These are phyloP conservation scores for Drosophila parthenogenetica DNA, from an alignment of 2,888 invertebrate genomes.

Conservation along the genomic window DNA sequence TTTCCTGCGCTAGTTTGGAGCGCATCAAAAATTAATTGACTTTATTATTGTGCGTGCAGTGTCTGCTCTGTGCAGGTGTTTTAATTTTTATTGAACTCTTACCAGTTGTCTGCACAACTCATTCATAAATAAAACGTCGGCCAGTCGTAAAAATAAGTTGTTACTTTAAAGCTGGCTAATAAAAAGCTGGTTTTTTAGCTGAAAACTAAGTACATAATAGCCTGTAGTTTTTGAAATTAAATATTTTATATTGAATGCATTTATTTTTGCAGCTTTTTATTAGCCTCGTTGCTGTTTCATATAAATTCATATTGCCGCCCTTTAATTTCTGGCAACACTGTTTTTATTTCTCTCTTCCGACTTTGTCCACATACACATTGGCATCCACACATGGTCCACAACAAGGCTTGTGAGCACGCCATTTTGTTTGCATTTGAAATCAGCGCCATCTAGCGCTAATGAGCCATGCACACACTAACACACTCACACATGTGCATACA, in stretches of 20 bases:
- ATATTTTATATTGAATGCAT: too few relatives aligned
- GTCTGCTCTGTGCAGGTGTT: slow-evolving; percentile 34
- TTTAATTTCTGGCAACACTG: neutral
- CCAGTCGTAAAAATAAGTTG: slow-evolving; percentile 5
- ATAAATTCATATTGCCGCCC: neutral
- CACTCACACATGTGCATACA: slow-evolving; percentile 4
- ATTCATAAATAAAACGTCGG: slow-evolving; percentile 65
- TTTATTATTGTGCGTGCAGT: slow-evolving; percentile 21
- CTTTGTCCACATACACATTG: slow-evolving; percentile 32
- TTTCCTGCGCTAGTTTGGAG: slow-evolving; percentile 51
- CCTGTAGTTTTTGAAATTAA: too few relatives aligned
- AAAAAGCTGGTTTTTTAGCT: neutral
- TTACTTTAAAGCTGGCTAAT: neutral
- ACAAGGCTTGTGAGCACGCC: slow-evolving; percentile 50
- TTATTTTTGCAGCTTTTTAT: too few relatives aligned
- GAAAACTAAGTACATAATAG: neutral
- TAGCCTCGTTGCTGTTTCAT: too few relatives aligned
- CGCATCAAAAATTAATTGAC: slow-evolving; percentile 55
- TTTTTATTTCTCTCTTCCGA: neutral
- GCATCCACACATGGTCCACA: slow-evolving; percentile 34
- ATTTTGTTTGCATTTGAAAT: slow-evolving; percentile 63
- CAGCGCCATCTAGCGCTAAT: slow-evolving; percentile 71
- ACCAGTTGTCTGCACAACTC: slow-evolving; percentile 46
- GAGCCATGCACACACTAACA: slow-evolving; percentile 46
- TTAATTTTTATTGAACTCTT: slow-evolving; percentile 40